Evolutionary conservation across 2,888 invertebrate species (phyloP).

Genomic region (Rosalia funebris): DNA sequence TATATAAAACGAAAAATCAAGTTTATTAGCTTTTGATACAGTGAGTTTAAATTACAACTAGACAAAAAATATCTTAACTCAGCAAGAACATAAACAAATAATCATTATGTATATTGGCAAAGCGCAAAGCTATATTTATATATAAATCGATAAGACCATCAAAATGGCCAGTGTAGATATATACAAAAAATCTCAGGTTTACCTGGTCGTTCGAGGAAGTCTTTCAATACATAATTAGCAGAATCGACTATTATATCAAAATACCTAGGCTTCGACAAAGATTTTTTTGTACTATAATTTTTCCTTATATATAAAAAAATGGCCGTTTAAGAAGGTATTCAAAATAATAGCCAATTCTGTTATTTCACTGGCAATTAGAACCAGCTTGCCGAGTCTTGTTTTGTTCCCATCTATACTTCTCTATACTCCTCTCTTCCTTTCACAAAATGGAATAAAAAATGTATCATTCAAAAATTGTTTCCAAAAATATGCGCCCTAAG

Average conservation of each 20-base stretch:
- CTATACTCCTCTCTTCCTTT: slow-evolving; percentile 39
- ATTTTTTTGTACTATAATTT: slow-evolving; percentile 26
- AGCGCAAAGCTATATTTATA: slow-evolving; percentile 43
- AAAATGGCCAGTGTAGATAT: slow-evolving; percentile 61
- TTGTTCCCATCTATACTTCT: slow-evolving; percentile 40
- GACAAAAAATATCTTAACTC: slow-evolving; percentile 48
- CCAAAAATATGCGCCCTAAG: slow-evolving; percentile 54
- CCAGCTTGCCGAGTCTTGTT: slow-evolving; percentile 55
- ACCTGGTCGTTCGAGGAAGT: slow-evolving; percentile 61
- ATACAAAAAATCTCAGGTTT: slow-evolving; percentile 62
- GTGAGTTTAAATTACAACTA: slow-evolving; percentile 45
- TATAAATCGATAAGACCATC: slow-evolving; percentile 47
- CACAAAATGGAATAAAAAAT: slow-evolving; percentile 50
- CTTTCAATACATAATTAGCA: slow-evolving; percentile 37
- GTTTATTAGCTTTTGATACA: slow-evolving; percentile 17
- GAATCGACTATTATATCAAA: slow-evolving; percentile 19
- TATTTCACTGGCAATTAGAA: slow-evolving; percentile 43
- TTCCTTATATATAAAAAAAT: slow-evolving; percentile 23
- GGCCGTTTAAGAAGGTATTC: slow-evolving; percentile 22
- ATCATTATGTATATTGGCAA: slow-evolving; percentile 43
- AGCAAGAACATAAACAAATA: slow-evolving; percentile 42
- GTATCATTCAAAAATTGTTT: slow-evolving; percentile 39
- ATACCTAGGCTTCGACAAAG: slow-evolving; percentile 13
- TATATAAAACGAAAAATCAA: neutral
- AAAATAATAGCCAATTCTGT: slow-evolving; percentile 34